Conservation (phyloP, 1,140 invertebrate genomes). For the Leptinotarsa lineolata region DNA sequence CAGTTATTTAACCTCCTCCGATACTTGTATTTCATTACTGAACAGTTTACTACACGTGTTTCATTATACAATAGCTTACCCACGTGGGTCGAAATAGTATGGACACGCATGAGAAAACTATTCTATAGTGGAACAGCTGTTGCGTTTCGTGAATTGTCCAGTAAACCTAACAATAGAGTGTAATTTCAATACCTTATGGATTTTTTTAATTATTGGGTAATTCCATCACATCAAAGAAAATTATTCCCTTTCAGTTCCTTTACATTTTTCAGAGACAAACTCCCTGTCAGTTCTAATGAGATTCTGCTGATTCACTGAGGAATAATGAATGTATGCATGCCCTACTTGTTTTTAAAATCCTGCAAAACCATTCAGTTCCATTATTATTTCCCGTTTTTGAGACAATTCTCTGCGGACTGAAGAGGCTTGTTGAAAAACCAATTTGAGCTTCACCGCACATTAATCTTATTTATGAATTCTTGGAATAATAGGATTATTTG, state of each 20-base stretch:
- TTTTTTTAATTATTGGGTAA: too few species aligned
- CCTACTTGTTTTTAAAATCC: constrained; percentile 6
- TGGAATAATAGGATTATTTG: constrained; percentile 6
- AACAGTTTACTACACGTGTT: too few species aligned
- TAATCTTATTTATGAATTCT: constrained; percentile 7
- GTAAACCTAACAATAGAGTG: too few species aligned
- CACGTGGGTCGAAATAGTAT: too few species aligned
- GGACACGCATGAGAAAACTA: too few species aligned
- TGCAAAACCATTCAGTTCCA: not conserved
- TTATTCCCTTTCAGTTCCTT: not conserved
- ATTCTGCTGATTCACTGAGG: not conserved
- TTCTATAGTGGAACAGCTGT: too few species aligned
- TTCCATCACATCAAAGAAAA: too few species aligned
- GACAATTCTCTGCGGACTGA: not conserved
- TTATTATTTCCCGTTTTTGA: constrained; percentile 8
- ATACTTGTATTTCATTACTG: too few species aligned
- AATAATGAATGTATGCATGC: constrained; percentile 8
- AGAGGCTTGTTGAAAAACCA: constrained; percentile 1
- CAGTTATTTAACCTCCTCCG: too few species aligned
- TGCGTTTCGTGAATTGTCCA: too few species aligned
- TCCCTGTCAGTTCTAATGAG: not conserved
- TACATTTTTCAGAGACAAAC: not conserved
- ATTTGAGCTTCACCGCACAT: constrained; percentile 8
- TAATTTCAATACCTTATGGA: too few species aligned
- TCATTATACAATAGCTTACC: too few species aligned